Evolutionary conservation across 2,797 vertebrate species (phyloP).

Genomic region (Megalops cyprinoides): DNA sequence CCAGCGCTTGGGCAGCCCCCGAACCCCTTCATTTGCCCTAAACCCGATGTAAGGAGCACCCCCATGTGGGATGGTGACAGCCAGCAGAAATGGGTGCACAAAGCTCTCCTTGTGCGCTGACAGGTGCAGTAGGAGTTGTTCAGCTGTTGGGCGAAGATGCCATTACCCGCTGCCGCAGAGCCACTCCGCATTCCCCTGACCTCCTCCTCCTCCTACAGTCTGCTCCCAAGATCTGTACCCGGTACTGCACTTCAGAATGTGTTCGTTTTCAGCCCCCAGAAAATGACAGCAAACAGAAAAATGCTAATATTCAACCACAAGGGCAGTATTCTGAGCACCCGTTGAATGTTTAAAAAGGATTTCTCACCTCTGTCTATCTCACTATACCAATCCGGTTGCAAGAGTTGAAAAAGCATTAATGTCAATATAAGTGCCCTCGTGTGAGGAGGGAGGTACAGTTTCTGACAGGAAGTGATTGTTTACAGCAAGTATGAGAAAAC

Average conservation of each 20-base stretch:
- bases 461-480: constrained; percentile 47
- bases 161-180: not conserved
- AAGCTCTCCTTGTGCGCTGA: constrained; percentile 70
- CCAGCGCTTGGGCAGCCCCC: constrained; percentile 37
- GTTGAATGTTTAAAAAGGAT: too few relatives aligned
- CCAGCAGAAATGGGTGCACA: constrained; percentile 56
- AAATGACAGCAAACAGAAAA: too few relatives aligned
- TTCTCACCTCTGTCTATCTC: too few relatives aligned
- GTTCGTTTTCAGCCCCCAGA: too few relatives aligned
- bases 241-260: too few relatives aligned
- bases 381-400: too few relatives aligned
- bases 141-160: constrained; percentile 64
- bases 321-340: too few relatives aligned
- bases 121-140: constrained; percentile 72
- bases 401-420: too few relatives aligned
- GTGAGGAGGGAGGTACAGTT: not conserved
- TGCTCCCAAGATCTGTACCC: too few relatives aligned
- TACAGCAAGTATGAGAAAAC: constrained; percentile 49
- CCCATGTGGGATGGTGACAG: constrained; percentile 59
- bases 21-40: constrained; percentile 67
- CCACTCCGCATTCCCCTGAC: not conserved
- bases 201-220: too few relatives aligned
- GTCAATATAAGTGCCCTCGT: not conserved
- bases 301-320: too few relatives aligned
- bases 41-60: constrained; percentile 69